Base-by-base conservation (phyloP, 2,888 invertebrate species). In the Chalcosyrphus nemorum region DNA sequence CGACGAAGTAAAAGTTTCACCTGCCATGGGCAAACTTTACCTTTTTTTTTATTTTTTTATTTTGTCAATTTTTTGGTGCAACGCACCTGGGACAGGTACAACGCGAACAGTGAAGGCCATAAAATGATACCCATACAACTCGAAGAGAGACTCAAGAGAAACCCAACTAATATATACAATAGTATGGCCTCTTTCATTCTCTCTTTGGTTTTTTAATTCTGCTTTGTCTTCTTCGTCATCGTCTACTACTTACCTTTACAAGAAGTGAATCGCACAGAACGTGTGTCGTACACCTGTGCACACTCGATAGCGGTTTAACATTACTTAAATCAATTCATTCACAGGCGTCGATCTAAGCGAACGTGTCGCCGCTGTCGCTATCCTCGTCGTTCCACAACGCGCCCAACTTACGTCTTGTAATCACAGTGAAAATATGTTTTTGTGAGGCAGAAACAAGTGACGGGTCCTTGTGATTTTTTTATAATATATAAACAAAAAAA, bases 251-350 rank as follows among this genome's bases (percentile, higher is more conserved):
- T 59, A 35, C 27, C 29, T 63, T 63, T 68, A 38, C 54, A 66
- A 43, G 59, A 59, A 54, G 38, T 57, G 35, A 76, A 70, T 57
- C 29, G 61, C 66, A 57, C 41, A 57, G 56, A 76, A 59, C 72
- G 17, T 52, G 45, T 52, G 61, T 68, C 56, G 61, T 70, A 54
- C 74, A 82, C 78, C 78, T 84, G 78, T 77, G 77, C 61, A 47
- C 50, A 65, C 65, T 57, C 43, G 7, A 29, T 52, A 47, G 52
- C 63, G 57, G 71, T 29, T 54, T 43, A 32, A 77, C 54, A 54
- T 77, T 29, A 57, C 56, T 35, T 21, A 54, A 72, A 43, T 66
- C 82, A 84, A 84, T 78, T 84, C 78, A 74, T 74, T 84, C 78
- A 63, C 63, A 74, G 68, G 54, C 78, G 66, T 84, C 57, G 82